Conservation (phyloP, 30 jellyfish, hydroid and myxozoan genomes). For the Nemopilema nomurai region DNA sequence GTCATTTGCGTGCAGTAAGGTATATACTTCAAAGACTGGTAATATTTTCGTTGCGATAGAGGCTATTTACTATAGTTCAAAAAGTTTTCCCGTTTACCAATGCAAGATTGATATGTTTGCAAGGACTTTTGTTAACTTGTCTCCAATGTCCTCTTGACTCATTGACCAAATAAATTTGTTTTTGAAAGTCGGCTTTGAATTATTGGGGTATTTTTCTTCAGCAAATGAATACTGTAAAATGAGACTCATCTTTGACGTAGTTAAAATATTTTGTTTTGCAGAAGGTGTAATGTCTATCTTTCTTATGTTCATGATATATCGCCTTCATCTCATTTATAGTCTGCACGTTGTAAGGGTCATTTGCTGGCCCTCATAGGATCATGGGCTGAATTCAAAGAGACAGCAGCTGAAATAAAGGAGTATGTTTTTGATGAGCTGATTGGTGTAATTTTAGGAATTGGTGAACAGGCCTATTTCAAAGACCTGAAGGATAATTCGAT, state of each 20-base stretch:
- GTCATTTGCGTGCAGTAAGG: too few species aligned
- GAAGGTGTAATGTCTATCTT: background rate
- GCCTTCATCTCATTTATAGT: background rate
- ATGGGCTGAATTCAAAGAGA: slow-evolving; percentile 1
- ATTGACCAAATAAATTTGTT: background rate
- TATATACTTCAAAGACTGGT: too few species aligned
- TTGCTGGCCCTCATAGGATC: background rate
- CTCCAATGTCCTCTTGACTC: background rate
- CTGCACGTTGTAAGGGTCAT: background rate
- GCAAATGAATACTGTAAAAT: background rate
- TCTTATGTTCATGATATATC: background rate
- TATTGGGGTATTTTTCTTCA: background rate
- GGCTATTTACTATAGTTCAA: too few species aligned
- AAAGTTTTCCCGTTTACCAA: too few species aligned
- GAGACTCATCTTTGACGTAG: background rate
- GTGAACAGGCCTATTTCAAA: background rate
- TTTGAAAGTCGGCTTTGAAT: background rate
- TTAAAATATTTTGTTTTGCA: background rate
- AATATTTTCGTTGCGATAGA: too few species aligned
- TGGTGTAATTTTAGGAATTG: slow-evolving; percentile 1
- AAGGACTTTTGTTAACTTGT: background rate
- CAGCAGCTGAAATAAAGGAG: background rate
- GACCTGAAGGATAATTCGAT: slow-evolving; percentile 6
- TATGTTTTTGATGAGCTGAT: background rate
- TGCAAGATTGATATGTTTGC: too few species aligned